phyloP scores from a whole-genome alignment of 2,888 invertebrate genomes.

The Mechanitis messenoides region DNA sequence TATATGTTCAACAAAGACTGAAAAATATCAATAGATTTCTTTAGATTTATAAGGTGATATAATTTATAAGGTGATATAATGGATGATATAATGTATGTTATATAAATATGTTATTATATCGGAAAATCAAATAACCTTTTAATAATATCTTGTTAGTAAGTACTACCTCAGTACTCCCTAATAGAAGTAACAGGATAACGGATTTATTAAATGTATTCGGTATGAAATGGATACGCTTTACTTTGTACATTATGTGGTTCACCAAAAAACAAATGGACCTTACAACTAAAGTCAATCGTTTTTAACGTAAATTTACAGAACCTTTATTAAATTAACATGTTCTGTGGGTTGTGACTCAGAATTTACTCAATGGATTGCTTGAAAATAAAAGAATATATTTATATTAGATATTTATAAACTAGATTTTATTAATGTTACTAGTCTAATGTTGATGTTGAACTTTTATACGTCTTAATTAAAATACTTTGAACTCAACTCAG shows the following conservation, averaged over 20 bases:
- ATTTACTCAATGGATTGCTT: constrained; percentile 1
- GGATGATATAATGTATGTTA: too few species aligned
- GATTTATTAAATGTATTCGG: constrained; percentile 2
- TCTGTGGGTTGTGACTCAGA: not conserved
- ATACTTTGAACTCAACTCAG: too few species aligned
- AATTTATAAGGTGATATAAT: too few species aligned
- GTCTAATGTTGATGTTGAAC: too few species aligned
- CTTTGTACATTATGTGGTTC: constrained; percentile 1
- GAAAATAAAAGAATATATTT: not conserved
- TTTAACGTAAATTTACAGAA: not conserved
- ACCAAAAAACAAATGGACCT: constrained; percentile 4
- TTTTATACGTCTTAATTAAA: too few species aligned
- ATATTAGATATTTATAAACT: not conserved
- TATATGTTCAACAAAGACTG: too few species aligned
- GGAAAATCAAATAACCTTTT: too few species aligned
- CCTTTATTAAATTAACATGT: constrained; percentile 1
- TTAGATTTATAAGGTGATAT: too few species aligned
- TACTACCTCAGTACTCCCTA: too few species aligned
- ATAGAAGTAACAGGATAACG: not conserved
- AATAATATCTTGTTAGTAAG: too few species aligned
- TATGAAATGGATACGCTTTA: constrained; percentile 3
- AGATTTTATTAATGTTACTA: not conserved
- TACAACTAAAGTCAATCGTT: constrained; percentile 1
- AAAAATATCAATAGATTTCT: too few species aligned
- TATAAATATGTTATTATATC: too few species aligned